Evolutionary conservation across 2,113 vertebrate species (phyloP).

Genomic region (Gambusia affinis): DNA sequence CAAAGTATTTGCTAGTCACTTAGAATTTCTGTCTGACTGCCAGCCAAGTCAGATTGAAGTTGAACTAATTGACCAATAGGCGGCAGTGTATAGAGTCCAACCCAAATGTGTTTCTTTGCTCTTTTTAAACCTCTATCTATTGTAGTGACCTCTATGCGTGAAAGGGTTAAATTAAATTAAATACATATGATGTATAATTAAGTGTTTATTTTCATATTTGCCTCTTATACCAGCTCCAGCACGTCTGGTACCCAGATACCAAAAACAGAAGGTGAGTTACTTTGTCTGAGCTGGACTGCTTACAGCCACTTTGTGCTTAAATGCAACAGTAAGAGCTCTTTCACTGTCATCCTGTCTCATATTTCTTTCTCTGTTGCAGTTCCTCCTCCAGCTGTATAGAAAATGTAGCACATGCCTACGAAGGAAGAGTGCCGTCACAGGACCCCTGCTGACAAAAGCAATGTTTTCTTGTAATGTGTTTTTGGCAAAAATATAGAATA

Average conservation of each 20-base stretch:
- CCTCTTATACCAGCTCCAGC: slow-evolving; percentile 52
- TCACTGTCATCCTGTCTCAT: not conserved
- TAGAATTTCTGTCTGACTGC: no score
- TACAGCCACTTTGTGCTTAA: not conserved
- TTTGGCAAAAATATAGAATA: slow-evolving; percentile 10
- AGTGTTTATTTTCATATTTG: not conserved
- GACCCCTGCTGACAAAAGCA: slow-evolving; percentile 6
- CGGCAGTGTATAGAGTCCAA: no score
- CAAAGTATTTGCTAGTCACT: no score
- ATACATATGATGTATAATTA: not conserved
- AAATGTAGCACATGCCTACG: not conserved
- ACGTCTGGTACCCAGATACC: slow-evolving; percentile 71
- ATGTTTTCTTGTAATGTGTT: slow-evolving; percentile 16
- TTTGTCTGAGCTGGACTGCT: not conserved
- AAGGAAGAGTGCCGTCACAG: slow-evolving; percentile 9
- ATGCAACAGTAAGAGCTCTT: not conserved
- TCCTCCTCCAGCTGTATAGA: slow-evolving; percentile 79
- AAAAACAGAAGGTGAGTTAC: slow-evolving; percentile 77
- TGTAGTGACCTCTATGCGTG: not conserved
- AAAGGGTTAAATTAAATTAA: not conserved
- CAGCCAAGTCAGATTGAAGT: no score
- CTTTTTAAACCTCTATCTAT: no score
- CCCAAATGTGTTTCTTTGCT: no score
- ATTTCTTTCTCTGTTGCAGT: slow-evolving; percentile 58
- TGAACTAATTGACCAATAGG: no score